Evolutionary conservation across 2,113 vertebrate species (phyloP), one percentile per base, ranked within the genome.

Genomic region (Phoxinus phoxinus): DNA sequence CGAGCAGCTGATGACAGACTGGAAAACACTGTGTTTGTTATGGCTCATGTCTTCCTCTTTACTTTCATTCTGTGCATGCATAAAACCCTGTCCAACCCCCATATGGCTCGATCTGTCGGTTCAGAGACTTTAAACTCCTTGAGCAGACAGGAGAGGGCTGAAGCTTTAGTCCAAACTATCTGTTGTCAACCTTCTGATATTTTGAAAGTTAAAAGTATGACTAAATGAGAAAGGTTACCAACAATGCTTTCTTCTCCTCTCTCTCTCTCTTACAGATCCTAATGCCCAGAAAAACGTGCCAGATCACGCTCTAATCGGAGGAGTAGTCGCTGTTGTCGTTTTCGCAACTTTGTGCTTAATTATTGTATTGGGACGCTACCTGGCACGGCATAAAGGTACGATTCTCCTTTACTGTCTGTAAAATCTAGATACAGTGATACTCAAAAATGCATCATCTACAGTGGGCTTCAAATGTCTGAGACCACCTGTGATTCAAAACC

Each of bases 321-420:
- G 98, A 90, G 97, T 99, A 90, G 98, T 99, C 92, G 98, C 98
- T 56, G 98, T 99, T 73, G 98, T 99, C 91, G 98, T 99, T 89
- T 99, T 99, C 90, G 97, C 99, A 91, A 99, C 98, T 0, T 91
- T 99, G 92, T 99, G 98, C 94, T 96, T 99, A 94, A 99, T 99
- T 94, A 98, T 99, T 91, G 96, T 99, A 77, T 96, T 99, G 89
- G 98, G 98, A 87, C 97, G 98, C 89, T 99, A 99, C 91, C 95
- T 99, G 94, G 98, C 98, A 94, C 97, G 98, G 94, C 98, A 99
- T 99, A 99, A 99, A 99, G 98, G 98, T 99, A 93, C 19, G 35
- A 32, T 63, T 51, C 32, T 59, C 17, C 69, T 17, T 27, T 23
- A 1, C 30, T 35, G 30, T 35, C 21, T 59, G 13, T 75, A n/a